Percentiles rank a stretch among this genome's conserved stretches.
Conservation (phyloP, 2,113 vertebrate genomes). For the Sinocyclocheilus grahami region DNA sequence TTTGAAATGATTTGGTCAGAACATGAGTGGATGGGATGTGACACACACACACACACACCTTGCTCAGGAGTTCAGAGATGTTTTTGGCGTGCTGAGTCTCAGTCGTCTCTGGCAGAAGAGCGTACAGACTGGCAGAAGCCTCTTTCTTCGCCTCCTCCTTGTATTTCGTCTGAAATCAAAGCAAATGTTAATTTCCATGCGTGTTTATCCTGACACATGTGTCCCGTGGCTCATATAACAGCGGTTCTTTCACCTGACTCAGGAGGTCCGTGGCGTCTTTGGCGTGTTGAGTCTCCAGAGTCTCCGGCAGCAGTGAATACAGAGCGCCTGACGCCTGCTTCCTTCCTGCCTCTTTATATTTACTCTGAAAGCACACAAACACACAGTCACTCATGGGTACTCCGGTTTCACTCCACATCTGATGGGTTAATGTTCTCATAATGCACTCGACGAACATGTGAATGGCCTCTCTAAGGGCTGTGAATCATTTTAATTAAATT, state of each 20-base stretch:
- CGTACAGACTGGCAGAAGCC: conserved; percentile 44
- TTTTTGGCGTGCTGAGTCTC: conserved; percentile 53
- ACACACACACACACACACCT: conserved; percentile 19
- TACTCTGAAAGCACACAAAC: conserved; percentile 51
- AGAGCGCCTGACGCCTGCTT: conserved; percentile 46
- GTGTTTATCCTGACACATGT: neutral
- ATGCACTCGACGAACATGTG: neutral
- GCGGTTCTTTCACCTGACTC: conserved; percentile 73
- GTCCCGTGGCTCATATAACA: neutral
- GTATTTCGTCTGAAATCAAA: conserved; percentile 50
- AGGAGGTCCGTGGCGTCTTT: conserved; percentile 62
- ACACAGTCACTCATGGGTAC: neutral
- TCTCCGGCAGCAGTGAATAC: conserved; percentile 65
- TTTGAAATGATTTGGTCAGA: neutral
- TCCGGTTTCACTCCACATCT: neutral
- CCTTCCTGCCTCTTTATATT: conserved; percentile 64
- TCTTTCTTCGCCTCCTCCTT: conserved; percentile 43
- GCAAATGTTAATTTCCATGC: neutral
- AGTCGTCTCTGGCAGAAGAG: conserved; percentile 48
- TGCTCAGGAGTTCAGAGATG: conserved; percentile 33
- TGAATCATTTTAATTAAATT: neutral
- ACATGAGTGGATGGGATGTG: neutral
- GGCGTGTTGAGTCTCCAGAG: conserved; percentile 64
- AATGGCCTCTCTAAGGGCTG: neutral
- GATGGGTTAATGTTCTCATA: neutral